phyloP scores from a whole-genome alignment of 2,113 vertebrate genomes.

The Cheirogaleus medius region DNA sequence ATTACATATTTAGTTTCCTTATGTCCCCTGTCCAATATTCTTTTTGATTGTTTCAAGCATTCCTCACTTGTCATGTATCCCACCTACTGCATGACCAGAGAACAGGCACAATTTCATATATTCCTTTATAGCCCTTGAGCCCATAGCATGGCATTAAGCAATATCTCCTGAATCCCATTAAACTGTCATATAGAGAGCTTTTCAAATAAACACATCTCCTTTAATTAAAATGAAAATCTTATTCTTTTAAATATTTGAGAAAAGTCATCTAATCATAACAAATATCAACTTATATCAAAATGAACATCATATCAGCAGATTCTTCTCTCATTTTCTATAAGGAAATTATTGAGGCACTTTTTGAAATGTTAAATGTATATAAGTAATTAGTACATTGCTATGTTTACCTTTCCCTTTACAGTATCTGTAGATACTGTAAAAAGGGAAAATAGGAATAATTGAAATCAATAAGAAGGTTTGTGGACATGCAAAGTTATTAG shows the following conservation, averaged over 20 bases:
- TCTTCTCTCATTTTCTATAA: background rate
- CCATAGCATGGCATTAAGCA: background rate
- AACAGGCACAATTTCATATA: background rate
- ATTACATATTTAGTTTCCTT: background rate
- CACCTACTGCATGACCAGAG: background rate
- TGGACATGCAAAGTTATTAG: constrained; percentile 81
- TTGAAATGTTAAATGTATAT: background rate
- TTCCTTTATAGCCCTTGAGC: background rate
- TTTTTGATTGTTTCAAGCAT: background rate
- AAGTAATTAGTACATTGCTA: constrained; percentile 65
- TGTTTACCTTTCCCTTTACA: constrained; percentile 75
- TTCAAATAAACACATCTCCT: background rate
- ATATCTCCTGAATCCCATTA: background rate
- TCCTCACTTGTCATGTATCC: background rate
- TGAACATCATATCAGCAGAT: background rate
- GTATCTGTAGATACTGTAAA: constrained; percentile 57
- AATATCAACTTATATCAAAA: background rate
- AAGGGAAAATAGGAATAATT: constrained; percentile 74
- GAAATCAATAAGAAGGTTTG: constrained; percentile 83
- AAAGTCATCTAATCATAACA: background rate
- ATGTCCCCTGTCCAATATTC: background rate
- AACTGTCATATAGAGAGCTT: background rate
- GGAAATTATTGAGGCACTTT: background rate
- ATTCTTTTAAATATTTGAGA: background rate
- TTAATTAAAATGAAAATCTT: background rate